A percentile compares a stretch with the other conserved stretches of the same genome.
These are phyloP conservation scores for Boloria euphrosyne DNA, from an alignment of 2,888 invertebrate species.

Conservation along the genomic window DNA sequence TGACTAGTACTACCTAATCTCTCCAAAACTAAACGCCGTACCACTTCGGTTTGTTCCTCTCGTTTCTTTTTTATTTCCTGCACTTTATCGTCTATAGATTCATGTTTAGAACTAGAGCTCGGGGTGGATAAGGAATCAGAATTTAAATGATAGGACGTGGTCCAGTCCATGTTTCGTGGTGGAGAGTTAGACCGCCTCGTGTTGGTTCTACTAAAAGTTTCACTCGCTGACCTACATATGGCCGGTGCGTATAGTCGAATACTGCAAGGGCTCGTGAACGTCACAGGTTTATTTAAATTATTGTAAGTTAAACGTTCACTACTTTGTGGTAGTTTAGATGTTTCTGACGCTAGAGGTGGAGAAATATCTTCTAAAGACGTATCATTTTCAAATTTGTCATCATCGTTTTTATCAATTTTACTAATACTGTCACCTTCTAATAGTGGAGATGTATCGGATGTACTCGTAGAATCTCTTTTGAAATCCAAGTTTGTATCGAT, in stretches of 20 bases:
- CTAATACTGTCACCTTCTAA: conserved; percentile 47
- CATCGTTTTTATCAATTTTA: conserved; percentile 26
- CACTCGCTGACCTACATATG: conserved; percentile 60
- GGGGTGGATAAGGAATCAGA: conserved; percentile 59
- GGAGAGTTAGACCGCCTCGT: conserved; percentile 55
- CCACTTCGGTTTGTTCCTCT: conserved; percentile 91
- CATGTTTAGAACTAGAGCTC: conserved; percentile 67
- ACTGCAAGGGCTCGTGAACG: conserved; percentile 51
- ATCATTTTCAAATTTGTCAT: conserved; percentile 37
- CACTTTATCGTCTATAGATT: conserved; percentile 82
- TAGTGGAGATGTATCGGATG: conserved; percentile 64
- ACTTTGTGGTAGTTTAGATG: conserved; percentile 45
- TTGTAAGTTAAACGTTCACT: conserved; percentile 21
- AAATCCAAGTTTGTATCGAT: conserved; percentile 46
- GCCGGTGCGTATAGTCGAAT: conserved; percentile 68
- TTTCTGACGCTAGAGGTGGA: conserved; percentile 60
- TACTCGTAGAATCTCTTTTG: conserved; percentile 56
- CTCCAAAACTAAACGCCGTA: conserved; percentile 91
- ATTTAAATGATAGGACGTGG: conserved; percentile 50
- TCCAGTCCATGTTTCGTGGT: conserved; percentile 53
- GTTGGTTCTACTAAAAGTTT: conserved; percentile 60
- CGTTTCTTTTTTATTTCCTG: conserved; percentile 91
- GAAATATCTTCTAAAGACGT: conserved; percentile 54
- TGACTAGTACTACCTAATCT: conserved; percentile 78
- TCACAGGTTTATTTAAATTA: conserved; percentile 31